Conservation (phyloP, 2,888 invertebrate species). For the Oligia fasciuncula region DNA sequence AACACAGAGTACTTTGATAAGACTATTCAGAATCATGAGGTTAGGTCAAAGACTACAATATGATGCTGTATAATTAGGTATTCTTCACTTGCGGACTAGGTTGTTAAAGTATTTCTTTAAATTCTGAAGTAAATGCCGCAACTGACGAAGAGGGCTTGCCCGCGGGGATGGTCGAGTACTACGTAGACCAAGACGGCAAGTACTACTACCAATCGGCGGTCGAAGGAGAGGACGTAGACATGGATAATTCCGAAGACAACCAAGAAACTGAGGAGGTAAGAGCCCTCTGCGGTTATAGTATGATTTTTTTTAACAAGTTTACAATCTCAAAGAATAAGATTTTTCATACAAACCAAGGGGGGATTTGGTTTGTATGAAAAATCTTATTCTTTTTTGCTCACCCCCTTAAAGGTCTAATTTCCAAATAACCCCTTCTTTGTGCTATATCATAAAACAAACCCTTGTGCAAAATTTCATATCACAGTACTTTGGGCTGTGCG, state of each 20-base stretch:
- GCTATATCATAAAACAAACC: not conserved
- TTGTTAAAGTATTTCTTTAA: not conserved
- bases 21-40: not conserved
- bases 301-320: not conserved
- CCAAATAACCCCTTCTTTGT: not conserved
- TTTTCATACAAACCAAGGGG: not conserved
- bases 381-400: too few species aligned
- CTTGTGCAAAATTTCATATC: not conserved
- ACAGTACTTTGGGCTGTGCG: not conserved
- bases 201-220: conserved; percentile 95
- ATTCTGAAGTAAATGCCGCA: conserved; percentile 47
- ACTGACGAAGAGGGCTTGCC: conserved; percentile 72
- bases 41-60: too few species aligned
- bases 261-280: conserved; percentile 81
- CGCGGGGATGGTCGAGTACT: conserved; percentile 91
- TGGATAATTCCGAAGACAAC: conserved; percentile 80
- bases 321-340: not conserved
- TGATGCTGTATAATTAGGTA: too few species aligned
- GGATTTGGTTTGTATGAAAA: too few species aligned
- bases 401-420: not conserved
- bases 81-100: not conserved
- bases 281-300: not conserved
- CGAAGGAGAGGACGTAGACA: conserved; percentile 91
- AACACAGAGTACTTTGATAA: too few species aligned
- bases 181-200: conserved; percentile 94